Conservation (phyloP, 2,888 invertebrate species). For the Bembecia ichneumoniformis region DNA sequence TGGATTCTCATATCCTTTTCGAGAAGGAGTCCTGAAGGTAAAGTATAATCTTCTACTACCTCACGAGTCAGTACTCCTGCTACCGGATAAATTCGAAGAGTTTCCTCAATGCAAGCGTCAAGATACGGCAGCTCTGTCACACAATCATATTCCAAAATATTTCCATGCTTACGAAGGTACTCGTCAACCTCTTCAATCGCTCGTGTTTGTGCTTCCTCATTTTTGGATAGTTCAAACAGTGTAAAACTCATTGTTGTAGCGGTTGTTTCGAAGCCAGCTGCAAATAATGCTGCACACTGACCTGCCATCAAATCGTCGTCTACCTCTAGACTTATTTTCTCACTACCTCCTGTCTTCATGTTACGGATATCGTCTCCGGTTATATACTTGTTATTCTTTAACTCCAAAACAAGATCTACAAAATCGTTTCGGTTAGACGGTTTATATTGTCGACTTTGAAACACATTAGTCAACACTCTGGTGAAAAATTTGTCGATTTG, state of each 20-base stretch:
- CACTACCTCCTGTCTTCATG: conserved; percentile 13
- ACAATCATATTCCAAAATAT: conserved; percentile 29
- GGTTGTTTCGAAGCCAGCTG: conserved; percentile 41
- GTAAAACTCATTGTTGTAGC: conserved; percentile 25
- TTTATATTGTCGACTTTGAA: conserved; percentile 17
- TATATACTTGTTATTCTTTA: conserved; percentile 25
- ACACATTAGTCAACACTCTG: no score
- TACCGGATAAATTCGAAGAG: conserved; percentile 42
- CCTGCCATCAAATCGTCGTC: conserved; percentile 43
- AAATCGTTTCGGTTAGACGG: conserved; percentile 36
- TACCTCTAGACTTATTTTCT: conserved; percentile 20
- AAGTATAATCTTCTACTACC: conserved; percentile 34
- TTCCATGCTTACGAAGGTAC: conserved; percentile 20
- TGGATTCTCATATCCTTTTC: conserved; percentile 41
- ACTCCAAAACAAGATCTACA: conserved; percentile 31
- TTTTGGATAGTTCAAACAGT: conserved; percentile 35
- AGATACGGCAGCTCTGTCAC: conserved; percentile 29
- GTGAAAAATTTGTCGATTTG: no score
- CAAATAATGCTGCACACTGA: conserved; percentile 61
- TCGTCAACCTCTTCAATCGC: conserved; percentile 29
- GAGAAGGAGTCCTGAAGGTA: conserved; percentile 34
- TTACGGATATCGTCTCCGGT: conserved; percentile 32
- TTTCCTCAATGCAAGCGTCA: conserved; percentile 35
- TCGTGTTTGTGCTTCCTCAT: conserved; percentile 21
- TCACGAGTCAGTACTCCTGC: conserved; percentile 35